These are phyloP conservation scores for Pteropus alecto DNA, from an alignment of 2,113 vertebrate genomes.

Conservation along the genomic window DNA sequence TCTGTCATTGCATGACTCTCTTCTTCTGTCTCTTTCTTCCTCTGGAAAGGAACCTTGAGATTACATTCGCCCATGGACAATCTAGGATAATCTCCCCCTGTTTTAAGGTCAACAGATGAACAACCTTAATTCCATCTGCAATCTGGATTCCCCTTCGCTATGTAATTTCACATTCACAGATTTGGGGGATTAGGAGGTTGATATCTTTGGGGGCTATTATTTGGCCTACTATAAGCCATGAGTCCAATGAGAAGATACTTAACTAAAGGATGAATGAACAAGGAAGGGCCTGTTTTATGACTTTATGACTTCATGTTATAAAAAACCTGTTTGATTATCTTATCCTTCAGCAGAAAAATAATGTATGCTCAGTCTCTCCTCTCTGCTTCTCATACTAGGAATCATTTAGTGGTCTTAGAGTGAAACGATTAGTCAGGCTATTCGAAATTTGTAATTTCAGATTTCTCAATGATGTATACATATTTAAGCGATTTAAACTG, in stretches of 20 bases:
- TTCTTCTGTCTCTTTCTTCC: neutral
- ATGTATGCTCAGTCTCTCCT: neutral
- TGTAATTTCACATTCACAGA: neutral
- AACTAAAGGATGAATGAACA: neutral
- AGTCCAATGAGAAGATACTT: neutral
- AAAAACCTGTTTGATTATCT: neutral
- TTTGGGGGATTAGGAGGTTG: neutral
- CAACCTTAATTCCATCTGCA: neutral
- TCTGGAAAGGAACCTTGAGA: neutral
- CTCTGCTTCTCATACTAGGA: neutral
- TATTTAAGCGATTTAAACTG: neutral
- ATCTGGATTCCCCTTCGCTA: neutral
- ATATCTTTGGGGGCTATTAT: neutral
- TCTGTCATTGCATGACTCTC: neutral
- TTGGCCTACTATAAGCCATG: neutral
- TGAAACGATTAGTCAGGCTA: neutral
- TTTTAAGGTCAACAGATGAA: neutral
- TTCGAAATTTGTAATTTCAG: neutral
- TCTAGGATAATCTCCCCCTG: neutral
- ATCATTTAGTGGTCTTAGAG: neutral
- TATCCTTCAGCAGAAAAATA: neutral
- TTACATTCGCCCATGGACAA: neutral
- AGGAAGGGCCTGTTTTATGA: neutral
- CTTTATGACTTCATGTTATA: neutral
- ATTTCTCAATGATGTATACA: neutral